Percentiles rank a stretch among this genome's conserved stretches.
Conservation (phyloP, 1,140 invertebrate species). For the Octopus bimaculoides region DNA sequence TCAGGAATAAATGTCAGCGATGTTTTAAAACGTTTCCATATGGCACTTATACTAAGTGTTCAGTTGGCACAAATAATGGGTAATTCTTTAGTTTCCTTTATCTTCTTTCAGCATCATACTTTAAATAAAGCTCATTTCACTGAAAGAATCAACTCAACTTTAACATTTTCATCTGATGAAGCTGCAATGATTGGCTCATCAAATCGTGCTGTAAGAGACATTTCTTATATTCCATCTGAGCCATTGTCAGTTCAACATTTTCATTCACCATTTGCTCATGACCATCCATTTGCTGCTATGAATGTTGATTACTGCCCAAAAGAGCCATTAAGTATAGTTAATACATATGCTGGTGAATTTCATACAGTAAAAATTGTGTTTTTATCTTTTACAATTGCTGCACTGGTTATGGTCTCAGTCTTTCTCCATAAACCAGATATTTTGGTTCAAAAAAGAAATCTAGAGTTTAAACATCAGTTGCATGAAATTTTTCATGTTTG, state of each 20-base stretch:
- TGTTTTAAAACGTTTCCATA: constrained; percentile 10
- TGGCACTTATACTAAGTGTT: constrained; percentile 7
- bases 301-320: constrained; percentile 1
- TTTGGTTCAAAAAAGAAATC: constrained; percentile 33
- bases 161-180: neutral
- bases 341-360: neutral
- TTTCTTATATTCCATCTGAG: neutral
- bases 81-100: neutral
- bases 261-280: neutral
- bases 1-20: constrained; percentile 11
- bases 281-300: neutral
- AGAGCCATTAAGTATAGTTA: neutral
- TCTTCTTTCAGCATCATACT: constrained; percentile 1
- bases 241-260: neutral
- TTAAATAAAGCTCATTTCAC: neutral
- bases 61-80: constrained; percentile 4
- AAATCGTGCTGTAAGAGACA: neutral
- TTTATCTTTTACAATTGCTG: constrained; percentile 27
- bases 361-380: constrained; percentile 30
- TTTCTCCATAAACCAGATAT: constrained; percentile 39
- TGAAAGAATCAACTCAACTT: neutral
- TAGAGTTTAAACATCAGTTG: constrained; percentile 26
- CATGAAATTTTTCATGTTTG: constrained; percentile 29
- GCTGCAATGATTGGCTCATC: neutral
- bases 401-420: constrained; percentile 31